Base-by-base conservation (phyloP, 2,113 vertebrate species). In the Dicerorhinus sumatrensis region DNA sequence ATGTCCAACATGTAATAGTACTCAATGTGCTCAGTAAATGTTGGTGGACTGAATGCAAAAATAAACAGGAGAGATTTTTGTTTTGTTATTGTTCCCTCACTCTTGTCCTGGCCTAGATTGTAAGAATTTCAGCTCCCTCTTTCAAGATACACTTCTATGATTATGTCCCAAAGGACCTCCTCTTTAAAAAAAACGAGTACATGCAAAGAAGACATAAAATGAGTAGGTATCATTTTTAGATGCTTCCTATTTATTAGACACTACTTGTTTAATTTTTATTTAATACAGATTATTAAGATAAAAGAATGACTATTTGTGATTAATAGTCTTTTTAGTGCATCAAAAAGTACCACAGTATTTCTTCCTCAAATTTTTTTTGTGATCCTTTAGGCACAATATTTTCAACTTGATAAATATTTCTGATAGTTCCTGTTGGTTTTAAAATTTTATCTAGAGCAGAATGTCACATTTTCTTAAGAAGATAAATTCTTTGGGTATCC, bases 391-490 rank as follows among this genome's bases (percentile, higher is more conserved):
- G 16, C 12, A 33, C 21, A 80, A 1, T 51, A 27, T 83, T 77
- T 85, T 62, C 46, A 73, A 86, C 25, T 72, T 51, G 16, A 65
- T 29, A 94, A 82, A 36, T 86, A 81, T 89, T 95, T 84, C 58
- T 89, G 54, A 33, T 23, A 62, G 29, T 9, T 42, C 23, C 29
- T 69, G 0, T 36, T 76, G 76, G 3, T 21, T 94, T 63, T 90
- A 51, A 65, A 31, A 84, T 76, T 82, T 33, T n/a, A 7, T 81
- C 17, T 77, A 79, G 29, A 60, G 73, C 29, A 94, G 33, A n/a
- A 67, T 83, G 46, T 20, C 51, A 86, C 63, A 31, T 46, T 90
- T 89, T 58, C 39, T 91, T 70, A 60, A 48, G 46, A 79, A 81
- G 48, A 73, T 62, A 72, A 67, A 77, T 77, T 79, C 23, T 17